Percentiles rank a stretch among this genome's conserved stretches.
Conservation (phyloP, 2,797 vertebrate genomes). For the Crax fasciolata region DNA sequence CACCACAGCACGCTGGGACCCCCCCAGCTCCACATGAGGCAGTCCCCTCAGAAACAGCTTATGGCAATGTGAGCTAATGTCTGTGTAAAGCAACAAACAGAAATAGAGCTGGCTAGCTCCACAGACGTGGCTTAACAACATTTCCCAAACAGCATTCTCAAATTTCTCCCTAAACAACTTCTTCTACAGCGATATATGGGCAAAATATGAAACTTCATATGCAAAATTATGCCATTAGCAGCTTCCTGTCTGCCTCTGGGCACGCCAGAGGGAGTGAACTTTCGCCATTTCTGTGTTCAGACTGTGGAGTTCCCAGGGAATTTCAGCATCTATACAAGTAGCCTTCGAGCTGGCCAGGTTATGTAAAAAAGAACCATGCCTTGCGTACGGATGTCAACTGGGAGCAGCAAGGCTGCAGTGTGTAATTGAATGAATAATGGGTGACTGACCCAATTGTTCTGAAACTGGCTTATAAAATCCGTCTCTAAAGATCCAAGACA, state of each 20-base stretch:
- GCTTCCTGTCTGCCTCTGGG: constrained; percentile 18
- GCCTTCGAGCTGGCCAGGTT: background rate
- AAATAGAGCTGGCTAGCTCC: background rate
- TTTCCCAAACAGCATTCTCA: background rate
- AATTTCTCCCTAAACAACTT: background rate
- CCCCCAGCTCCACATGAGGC: background rate
- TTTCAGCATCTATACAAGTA: background rate
- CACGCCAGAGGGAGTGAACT: constrained; percentile 6
- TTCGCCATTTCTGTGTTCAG: background rate
- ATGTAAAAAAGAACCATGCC: constrained; percentile 6
- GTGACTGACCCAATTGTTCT: constrained; percentile 32
- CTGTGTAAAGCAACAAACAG: background rate
- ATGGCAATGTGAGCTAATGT: fast-evolving
- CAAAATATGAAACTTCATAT: background rate
- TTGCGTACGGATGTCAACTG: constrained; percentile 4
- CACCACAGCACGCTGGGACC: fast-evolving
- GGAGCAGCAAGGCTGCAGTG: background rate
- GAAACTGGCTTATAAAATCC: constrained; percentile 14
- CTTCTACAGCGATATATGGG: background rate
- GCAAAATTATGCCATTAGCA: constrained; percentile 6
- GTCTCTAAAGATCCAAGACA: background rate
- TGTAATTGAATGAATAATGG: constrained; percentile 51
- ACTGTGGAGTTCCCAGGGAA: background rate
- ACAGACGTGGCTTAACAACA: background rate
- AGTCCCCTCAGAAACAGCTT: background rate